Evolutionary conservation across 2,113 vertebrate species (phyloP).

Genomic region (Nibea coibor): DNA sequence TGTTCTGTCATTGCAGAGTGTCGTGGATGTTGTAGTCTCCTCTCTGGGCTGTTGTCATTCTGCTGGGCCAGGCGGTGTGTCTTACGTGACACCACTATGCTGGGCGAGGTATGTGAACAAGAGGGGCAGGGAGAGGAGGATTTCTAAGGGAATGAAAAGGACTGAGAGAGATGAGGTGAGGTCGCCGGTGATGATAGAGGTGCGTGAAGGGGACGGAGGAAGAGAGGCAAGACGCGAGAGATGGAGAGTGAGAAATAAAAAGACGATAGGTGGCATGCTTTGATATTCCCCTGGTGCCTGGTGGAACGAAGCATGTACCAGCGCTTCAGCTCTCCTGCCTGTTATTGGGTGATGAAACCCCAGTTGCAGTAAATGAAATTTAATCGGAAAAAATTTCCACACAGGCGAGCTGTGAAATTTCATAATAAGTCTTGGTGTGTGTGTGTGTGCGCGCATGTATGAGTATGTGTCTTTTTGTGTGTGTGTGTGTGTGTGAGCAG

Average conservation of each 20-base stretch:
- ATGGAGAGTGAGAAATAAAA: constrained; percentile 30
- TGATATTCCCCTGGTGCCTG: constrained; percentile 55
- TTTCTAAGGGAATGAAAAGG: constrained; percentile 37
- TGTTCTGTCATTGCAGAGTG: constrained; percentile 38
- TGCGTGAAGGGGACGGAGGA: constrained; percentile 15
- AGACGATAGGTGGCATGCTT: constrained; percentile 49
- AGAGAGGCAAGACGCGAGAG: constrained; percentile 19
- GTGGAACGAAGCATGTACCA: constrained; percentile 52
- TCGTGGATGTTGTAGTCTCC: constrained; percentile 24
- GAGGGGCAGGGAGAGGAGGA: neutral
- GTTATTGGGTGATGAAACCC: constrained; percentile 72
- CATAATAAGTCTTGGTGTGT: constrained; percentile 39
- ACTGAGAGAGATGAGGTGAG: constrained; percentile 10
- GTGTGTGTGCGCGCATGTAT: constrained; percentile 14
- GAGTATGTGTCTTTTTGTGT: constrained; percentile 25
- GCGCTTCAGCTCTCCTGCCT: constrained; percentile 44
- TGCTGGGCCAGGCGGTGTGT: constrained; percentile 34
- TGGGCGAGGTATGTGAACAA: constrained; percentile 33
- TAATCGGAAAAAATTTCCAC: constrained; percentile 66
- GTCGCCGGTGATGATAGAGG: constrained; percentile 9
- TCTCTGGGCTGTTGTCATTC: constrained; percentile 47
- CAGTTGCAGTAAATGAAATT: constrained; percentile 71
- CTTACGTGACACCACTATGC: constrained; percentile 20
- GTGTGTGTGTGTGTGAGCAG: neutral
- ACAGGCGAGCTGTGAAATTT: constrained; percentile 67